phyloP scores from a whole-genome alignment of 1,140 invertebrate species.

The Drosophila jambulina region DNA sequence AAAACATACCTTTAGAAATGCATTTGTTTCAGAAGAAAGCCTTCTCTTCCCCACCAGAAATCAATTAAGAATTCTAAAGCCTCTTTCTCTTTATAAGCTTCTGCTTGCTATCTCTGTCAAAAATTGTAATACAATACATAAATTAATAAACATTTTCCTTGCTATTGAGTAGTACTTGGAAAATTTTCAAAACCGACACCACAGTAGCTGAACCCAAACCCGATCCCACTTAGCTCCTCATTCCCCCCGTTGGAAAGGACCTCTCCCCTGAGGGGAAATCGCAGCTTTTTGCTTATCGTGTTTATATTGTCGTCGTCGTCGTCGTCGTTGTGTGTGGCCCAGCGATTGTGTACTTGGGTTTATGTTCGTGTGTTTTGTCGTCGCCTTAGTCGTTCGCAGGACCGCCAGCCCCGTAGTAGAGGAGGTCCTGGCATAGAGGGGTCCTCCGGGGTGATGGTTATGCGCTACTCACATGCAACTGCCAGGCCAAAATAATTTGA shows the following conservation, averaged over 20 bases:
- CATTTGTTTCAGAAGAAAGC: background rate
- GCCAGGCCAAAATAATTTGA: constrained; percentile 35
- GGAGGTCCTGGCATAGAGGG: background rate
- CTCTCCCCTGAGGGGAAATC: constrained; percentile 38
- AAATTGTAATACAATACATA: background rate
- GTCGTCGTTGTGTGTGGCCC: constrained; percentile 27
- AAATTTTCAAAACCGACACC: background rate
- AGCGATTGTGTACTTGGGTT: constrained; percentile 35
- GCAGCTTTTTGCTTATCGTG: constrained; percentile 67
- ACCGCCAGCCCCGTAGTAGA: constrained; percentile 24
- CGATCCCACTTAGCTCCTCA: background rate
- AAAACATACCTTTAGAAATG: background rate
- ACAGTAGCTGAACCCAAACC: constrained; percentile 4
- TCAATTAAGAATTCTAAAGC: background rate
- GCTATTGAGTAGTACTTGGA: background rate
- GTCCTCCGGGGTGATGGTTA: constrained; percentile 28
- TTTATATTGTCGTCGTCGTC: constrained; percentile 51
- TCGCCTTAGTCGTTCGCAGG: constrained; percentile 44
- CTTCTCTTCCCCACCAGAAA: background rate
- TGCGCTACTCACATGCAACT: constrained; percentile 68
- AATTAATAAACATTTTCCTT: background rate
- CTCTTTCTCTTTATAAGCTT: background rate
- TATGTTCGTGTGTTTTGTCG: constrained; percentile 56
- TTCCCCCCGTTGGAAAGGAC: background rate
- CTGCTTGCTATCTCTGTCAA: background rate